phyloP scores from a whole-genome alignment of 2,113 vertebrate genomes.

The Dermatemys mawii region DNA sequence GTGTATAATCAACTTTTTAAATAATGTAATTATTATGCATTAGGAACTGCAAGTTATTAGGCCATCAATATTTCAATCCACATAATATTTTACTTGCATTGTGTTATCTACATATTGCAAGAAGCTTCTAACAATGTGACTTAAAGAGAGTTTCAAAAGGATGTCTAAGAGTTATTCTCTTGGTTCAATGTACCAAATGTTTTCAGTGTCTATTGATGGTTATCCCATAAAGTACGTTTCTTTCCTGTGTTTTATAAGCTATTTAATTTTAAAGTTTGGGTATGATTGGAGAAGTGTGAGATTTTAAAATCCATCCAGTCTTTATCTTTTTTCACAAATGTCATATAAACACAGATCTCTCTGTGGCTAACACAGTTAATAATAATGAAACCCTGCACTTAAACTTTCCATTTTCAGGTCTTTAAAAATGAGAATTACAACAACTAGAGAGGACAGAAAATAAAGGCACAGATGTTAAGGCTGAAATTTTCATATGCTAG shows the following conservation, averaged over 20 bases:
- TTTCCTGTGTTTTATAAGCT: not conserved
- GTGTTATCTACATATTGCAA: not conserved
- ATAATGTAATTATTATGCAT: not conserved
- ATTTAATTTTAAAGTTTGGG: not conserved
- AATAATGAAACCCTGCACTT: not conserved
- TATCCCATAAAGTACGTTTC: not conserved
- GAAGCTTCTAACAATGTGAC: not conserved
- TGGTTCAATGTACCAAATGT: not conserved
- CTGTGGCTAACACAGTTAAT: constrained; percentile 4
- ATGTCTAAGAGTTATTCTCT: not conserved
- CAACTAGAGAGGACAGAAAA: not conserved
- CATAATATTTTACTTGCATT: not conserved
- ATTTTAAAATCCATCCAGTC: constrained; percentile 12
- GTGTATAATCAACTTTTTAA: not conserved
- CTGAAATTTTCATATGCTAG: not conserved
- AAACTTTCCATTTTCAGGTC: not conserved
- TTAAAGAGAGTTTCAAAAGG: not conserved
- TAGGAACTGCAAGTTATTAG: not conserved
- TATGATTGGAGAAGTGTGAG: constrained; percentile 15
- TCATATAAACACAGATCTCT: not conserved
- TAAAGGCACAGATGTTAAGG: not conserved
- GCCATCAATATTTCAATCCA: not conserved
- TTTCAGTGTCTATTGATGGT: not conserved
- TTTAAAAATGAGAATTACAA: not conserved
- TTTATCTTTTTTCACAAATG: not conserved